Conservation (phyloP, 2,113 vertebrate species). For the Neolamprologus brichardi region DNA sequence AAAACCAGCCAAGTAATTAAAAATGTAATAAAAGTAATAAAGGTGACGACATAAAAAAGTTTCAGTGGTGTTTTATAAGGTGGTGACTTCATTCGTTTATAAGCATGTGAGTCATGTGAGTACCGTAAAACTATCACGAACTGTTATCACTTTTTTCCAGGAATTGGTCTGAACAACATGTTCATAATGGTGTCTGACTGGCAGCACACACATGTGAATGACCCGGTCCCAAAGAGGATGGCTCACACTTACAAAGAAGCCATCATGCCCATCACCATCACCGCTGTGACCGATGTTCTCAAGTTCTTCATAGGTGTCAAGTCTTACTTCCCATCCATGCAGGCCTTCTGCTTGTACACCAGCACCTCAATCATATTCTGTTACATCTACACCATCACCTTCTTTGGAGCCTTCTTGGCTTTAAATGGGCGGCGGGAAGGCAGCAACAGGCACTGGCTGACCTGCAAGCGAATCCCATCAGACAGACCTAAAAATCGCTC, state of each 20-base stretch:
- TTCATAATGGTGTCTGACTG: constrained; percentile 83
- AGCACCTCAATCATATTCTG: constrained; percentile 78
- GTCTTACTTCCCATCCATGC: constrained; percentile 73
- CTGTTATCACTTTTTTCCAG: constrained; percentile 34
- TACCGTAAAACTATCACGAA: background rate
- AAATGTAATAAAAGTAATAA: background rate
- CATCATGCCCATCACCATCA: constrained; percentile 81
- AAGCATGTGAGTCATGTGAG: background rate
- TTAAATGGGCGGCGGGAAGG: constrained; percentile 72
- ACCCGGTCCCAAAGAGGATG: constrained; percentile 53
- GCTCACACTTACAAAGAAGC: constrained; percentile 72
- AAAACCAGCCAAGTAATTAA: background rate
- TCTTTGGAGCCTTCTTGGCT: constrained; percentile 76
- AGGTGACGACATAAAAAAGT: background rate
- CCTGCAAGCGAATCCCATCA: constrained; percentile 53
- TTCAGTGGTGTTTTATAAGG: background rate
- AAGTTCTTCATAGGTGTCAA: constrained; percentile 80
- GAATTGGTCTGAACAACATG: constrained; percentile 83
- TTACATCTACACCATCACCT: constrained; percentile 79
- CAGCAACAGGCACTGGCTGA: constrained; percentile 73
- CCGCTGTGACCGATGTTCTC: constrained; percentile 76
- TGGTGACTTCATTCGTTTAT: background rate
- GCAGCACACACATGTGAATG: constrained; percentile 68
- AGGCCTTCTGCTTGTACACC: constrained; percentile 78
- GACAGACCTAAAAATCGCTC: background rate